phyloP scores from a whole-genome alignment of 2,888 invertebrate species.

The Melangyna quadrimaculata region DNA sequence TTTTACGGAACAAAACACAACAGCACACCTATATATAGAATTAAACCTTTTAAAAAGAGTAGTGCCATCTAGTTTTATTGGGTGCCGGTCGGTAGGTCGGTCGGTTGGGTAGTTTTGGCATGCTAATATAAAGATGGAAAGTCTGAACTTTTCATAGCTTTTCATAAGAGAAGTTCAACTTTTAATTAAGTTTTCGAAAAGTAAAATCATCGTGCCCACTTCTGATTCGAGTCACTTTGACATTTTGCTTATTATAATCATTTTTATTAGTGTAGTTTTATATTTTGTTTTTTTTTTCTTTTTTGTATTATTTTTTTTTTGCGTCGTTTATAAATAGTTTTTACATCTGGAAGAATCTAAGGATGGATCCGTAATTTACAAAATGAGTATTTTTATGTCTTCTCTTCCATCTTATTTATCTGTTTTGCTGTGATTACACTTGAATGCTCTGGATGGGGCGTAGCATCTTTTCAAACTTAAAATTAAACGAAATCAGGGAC shows the following conservation, averaged over 20 bases:
- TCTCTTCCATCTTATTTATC: slow-evolving; percentile 13
- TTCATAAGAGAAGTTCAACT: slow-evolving; percentile 17
- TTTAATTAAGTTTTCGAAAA: slow-evolving; percentile 49
- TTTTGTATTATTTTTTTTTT: background rate
- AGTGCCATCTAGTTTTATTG: background rate
- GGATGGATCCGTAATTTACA: slow-evolving; percentile 2
- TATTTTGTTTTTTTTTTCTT: background rate
- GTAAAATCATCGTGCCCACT: slow-evolving; percentile 15
- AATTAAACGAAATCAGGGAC: background rate
- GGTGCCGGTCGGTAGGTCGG: too few relatives aligned
- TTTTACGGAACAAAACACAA: background rate
- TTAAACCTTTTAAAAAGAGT: background rate
- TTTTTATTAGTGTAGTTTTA: background rate
- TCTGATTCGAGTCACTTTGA: slow-evolving; percentile 24
- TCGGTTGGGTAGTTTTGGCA: too few relatives aligned
- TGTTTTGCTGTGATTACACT: background rate
- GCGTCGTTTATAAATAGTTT: background rate
- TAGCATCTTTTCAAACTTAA: background rate
- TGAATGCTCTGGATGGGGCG: background rate
- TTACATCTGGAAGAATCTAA: slow-evolving; percentile 10
- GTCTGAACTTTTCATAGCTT: slow-evolving; percentile 2
- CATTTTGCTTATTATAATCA: slow-evolving; percentile 38
- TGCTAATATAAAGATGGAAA: background rate
- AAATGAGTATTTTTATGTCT: slow-evolving; percentile 17
- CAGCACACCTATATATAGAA: background rate